Conservation (phyloP, 2,113 vertebrate species). For the Trochalopteron elliotii region DNA sequence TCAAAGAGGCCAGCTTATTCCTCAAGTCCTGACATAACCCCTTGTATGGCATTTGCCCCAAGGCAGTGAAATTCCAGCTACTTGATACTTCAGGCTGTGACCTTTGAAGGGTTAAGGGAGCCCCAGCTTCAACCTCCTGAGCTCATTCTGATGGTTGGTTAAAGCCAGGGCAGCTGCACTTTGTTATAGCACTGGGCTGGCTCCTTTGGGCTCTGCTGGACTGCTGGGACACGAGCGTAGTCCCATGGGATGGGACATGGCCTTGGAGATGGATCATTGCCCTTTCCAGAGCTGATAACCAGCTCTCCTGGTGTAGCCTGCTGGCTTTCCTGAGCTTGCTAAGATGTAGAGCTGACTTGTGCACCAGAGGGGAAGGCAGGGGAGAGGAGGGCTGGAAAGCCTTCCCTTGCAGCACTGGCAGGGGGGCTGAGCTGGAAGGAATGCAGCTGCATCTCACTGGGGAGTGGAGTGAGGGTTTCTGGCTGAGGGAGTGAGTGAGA, state of each 20-base stretch:
- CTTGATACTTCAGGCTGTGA: neutral
- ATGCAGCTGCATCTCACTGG: neutral
- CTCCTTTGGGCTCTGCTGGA: neutral
- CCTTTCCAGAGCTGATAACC: fast-evolving
- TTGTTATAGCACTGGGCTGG: neutral
- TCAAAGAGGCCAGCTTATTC: conserved; percentile 35
- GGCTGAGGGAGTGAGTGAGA: conserved; percentile 79
- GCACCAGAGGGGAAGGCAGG: neutral
- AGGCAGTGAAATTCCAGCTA: conserved; percentile 39
- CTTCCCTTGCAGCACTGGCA: neutral
- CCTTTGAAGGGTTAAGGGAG: conserved; percentile 15
- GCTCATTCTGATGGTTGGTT: neutral
- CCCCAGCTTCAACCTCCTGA: neutral
- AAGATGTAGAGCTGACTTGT: neutral
- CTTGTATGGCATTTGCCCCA: neutral
- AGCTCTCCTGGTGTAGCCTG: neutral
- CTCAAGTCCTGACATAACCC: conserved; percentile 39
- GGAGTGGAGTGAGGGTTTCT: conserved; percentile 36
- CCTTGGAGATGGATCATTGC: neutral
- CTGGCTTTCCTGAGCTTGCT: neutral
- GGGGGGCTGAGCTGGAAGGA: conserved; percentile 1
- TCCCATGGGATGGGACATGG: neutral
- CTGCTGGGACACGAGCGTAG: fast-evolving
- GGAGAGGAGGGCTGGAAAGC: neutral
- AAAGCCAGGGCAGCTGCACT: neutral